Conservation (phyloP, 2,113 vertebrate species). For the Pogona vitticeps region DNA sequence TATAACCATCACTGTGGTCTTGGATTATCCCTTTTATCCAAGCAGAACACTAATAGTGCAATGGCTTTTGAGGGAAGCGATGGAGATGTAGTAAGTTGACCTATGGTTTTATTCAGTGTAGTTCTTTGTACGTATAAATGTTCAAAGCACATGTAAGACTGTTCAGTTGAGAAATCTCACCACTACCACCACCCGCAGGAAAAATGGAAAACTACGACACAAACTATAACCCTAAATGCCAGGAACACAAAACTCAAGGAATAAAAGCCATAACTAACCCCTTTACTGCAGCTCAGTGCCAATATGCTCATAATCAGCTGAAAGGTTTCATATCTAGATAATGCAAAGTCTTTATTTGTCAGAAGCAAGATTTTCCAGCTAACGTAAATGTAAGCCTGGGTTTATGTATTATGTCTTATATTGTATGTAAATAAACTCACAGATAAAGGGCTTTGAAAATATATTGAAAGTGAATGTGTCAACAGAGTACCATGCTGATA, state of each 20-base stretch:
- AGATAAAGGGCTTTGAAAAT: neutral
- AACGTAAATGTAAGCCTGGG: neutral
- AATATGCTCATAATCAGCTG: neutral
- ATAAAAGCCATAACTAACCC: neutral
- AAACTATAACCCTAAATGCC: neutral
- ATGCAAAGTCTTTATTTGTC: neutral
- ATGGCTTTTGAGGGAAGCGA: neutral
- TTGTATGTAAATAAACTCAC: neutral
- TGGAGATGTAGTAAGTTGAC: neutral
- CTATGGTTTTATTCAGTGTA: neutral
- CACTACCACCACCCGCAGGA: neutral
- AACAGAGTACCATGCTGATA: neutral
- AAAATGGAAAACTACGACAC: neutral
- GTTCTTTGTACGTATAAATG: neutral
- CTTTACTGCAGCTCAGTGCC: neutral
- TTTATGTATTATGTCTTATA: constrained; percentile 3
- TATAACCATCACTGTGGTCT: neutral
- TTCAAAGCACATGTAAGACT: neutral
- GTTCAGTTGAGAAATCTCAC: neutral
- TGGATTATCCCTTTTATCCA: neutral
- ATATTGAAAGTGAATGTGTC: neutral
- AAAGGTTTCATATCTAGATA: constrained; percentile 25
- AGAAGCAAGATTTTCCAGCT: constrained; percentile 15
- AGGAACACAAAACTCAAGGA: neutral
- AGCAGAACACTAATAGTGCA: neutral